phyloP scores from a whole-genome alignment of 2,113 vertebrate species.

The Buteo buteo region DNA sequence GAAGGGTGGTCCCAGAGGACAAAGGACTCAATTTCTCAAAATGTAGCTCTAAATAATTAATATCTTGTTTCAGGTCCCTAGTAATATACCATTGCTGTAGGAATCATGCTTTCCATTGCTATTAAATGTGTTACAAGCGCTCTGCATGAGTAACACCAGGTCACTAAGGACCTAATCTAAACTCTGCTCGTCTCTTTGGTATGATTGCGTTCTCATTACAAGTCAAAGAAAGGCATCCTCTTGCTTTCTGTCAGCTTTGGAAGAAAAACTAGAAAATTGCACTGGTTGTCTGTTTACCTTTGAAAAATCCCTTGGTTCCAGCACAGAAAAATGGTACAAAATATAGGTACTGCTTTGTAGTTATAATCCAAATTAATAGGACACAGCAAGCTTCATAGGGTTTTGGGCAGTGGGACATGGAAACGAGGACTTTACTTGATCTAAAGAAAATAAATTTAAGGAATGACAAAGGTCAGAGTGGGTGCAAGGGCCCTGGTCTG shows the following conservation, averaged over 20 bases:
- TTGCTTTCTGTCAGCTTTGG: neutral
- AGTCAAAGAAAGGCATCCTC: neutral
- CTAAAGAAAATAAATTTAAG: neutral
- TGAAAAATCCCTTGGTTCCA: neutral
- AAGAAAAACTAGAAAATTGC: neutral
- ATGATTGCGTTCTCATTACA: neutral
- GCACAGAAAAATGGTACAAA: neutral
- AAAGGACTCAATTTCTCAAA: conserved; percentile 24
- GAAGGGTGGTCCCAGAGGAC: neutral
- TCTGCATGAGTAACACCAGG: neutral
- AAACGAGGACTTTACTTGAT: neutral
- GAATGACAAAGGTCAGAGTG: neutral
- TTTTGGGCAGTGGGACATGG: neutral
- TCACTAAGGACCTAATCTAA: neutral
- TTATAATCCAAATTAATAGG: neutral
- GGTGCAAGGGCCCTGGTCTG: neutral
- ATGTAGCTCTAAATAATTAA: conserved; percentile 54
- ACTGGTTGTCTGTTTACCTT: neutral
- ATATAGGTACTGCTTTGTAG: neutral
- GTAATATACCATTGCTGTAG: neutral
- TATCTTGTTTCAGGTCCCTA: neutral
- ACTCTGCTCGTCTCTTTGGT: neutral
- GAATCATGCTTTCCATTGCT: neutral
- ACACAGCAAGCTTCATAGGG: neutral
- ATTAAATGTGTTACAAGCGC: neutral